Base-by-base conservation (phyloP, 1,140 invertebrate genomes). In the Cryptotermes secundus region DNA sequence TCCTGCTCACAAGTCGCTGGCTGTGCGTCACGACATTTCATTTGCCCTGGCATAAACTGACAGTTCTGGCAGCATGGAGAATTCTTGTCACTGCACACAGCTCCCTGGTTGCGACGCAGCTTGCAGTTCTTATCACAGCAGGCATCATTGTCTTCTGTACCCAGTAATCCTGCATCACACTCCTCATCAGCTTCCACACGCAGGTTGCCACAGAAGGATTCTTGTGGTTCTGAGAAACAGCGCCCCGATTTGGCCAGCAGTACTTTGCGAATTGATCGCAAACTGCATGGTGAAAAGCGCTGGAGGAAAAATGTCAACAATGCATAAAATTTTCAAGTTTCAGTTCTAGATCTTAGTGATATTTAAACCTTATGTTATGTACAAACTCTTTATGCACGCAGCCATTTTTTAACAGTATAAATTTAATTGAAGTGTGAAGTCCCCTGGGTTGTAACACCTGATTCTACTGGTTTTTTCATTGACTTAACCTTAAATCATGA, bases 81-180 rank as follows among this genome's bases (percentile, higher is more conserved):
- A 89, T 99, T 99, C 88, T 97, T 97, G 89, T 99, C 97, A 89
- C 96, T 96, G 88, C 84, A 93, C 85, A 96, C 94, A 34, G 96
- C 96, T 45, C 95, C 95, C 88, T 95, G 93, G 87, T 92, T 93
- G 85, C 94, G 92, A 79, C 96, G 92, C 26, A 99, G 89, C 89
- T 96, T 96, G 88, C 97, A 99, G 88, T 97, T 95, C 90, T 97
- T 97, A 88, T 97, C 96, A 88, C 97, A 98, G 88, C 97, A 98
- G 34, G 93, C 92, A 88, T 98, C 97, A 88, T 96, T 96, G 88
- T 97, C 96, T 89, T 98, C 96, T 0, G 96, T 97, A 42, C 96
- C 97, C 14, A 97, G 90, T n/a, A 98, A 91, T 14, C 97, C 97
- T 31, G 96, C 97, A 89, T 98, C 97, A 88, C 97, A 98, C 90